Conservation (phyloP, 2,113 vertebrate genomes). For the Gila orcuttii region DNA sequence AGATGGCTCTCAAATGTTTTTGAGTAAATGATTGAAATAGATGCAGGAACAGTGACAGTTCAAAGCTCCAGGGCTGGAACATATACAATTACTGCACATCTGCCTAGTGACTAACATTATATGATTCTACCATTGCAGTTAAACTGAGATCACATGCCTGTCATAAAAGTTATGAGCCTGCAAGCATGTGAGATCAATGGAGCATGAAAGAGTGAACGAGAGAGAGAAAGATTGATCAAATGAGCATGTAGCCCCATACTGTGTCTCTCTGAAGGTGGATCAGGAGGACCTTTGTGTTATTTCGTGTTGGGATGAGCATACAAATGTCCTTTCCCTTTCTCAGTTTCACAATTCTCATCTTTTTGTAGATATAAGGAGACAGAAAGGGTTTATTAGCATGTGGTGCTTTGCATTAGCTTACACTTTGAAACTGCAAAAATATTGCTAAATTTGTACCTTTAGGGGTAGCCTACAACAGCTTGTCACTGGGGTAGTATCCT, state of each 20-base stretch:
- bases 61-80: not conserved
- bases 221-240: conserved; percentile 24
- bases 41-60: not conserved
- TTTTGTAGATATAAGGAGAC: conserved; percentile 22
- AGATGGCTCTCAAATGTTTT: conserved; percentile 15
- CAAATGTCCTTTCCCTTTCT: conserved; percentile 20
- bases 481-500: no score
- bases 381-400: not conserved
- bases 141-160: conserved; percentile 28
- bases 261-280: conserved; percentile 41
- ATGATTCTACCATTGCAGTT: conserved; percentile 16
- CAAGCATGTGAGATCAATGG: conserved; percentile 30
- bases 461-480: no score
- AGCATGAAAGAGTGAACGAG: not conserved
- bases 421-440: no score
- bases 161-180: conserved; percentile 18
- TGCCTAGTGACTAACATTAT: not conserved
- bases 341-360: conserved; percentile 23
- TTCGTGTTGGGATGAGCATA: conserved; percentile 24
- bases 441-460: no score
- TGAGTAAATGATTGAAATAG: conserved; percentile 5
- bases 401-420: not conserved
- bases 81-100: conserved; percentile 10
- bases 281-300: conserved; percentile 33
- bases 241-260: conserved; percentile 23